Evolutionary conservation across 2,888 invertebrate genomes (phyloP), one percentile per base, ranked within the genome.

Genomic region (Lithophane ornitopus): DNA sequence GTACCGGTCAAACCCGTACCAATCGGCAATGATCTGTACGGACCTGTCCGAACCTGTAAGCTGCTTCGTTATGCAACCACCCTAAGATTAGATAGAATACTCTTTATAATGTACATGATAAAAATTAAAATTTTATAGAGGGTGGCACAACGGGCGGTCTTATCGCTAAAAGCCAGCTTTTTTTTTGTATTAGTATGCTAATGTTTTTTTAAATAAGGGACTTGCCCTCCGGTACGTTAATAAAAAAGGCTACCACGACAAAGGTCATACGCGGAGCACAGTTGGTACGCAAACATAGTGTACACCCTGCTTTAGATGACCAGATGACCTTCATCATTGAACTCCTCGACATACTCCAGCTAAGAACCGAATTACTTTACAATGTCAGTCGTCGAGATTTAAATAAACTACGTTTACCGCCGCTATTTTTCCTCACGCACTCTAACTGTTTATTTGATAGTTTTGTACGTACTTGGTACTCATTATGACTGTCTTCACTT

Each of bases 331-430:
- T 83, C 76, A 66, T 65, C 65, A 66, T 81, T 87, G 87, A 87
- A 85, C 79, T 81, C 75, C 71, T 85, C 72, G 54, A 76, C 46
- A 74, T 65, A 85, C 76, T 76, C 74, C 74, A 70, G 56, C 44
- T 56, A 59, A 61, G 69, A 69, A 62, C 70, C 39, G 72, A 70
- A 86, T 82, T 78, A 80, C 85, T 86, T 86, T 85, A 79, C 80
- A 78, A 74, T 85, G 85, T 87, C 87, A 83, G 80, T 87, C 86
- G 81, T 79, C 86, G 70, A 58, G 63, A 3, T 54, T 76, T 63
- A 80, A 79, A 84, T 82, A 87, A 84, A 87, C 83, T 9, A 52
- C 41, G 69, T 58, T 73, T 46, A 71, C 49, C 26, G 62, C 41
- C 56, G 79, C 78, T 81, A 85, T 86, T 59, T 83, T 83, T 85